phyloP scores from a whole-genome alignment of 2,797 vertebrate species.

The Helicolenus hilgendorfi region DNA sequence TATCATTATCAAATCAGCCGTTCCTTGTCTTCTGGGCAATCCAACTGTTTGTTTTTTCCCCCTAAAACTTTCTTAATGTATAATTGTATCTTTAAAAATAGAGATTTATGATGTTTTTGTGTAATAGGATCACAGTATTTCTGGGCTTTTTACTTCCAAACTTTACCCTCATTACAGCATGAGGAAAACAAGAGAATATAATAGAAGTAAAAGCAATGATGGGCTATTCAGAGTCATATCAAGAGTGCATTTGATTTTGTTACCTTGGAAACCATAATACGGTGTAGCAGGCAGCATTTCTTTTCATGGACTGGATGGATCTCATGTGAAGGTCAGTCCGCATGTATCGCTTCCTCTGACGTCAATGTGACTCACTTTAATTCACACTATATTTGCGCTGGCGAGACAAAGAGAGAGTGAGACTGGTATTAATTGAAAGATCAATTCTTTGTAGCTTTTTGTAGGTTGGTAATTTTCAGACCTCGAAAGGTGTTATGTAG shows the following conservation, averaged over 20 bases:
- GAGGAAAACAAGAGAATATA: not conserved
- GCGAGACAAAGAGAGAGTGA: not conserved
- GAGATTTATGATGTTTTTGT: not conserved
- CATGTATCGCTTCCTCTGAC: slow-evolving; percentile 30
- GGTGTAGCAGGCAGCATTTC: not conserved
- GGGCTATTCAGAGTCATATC: not conserved
- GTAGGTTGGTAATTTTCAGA: not conserved
- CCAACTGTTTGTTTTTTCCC: not conserved
- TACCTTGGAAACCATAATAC: slow-evolving; percentile 64
- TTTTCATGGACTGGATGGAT: slow-evolving; percentile 2
- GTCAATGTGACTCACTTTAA: slow-evolving; percentile 57
- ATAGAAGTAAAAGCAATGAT: slow-evolving; percentile 6
- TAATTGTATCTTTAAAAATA: not conserved
- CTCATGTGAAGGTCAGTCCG: slow-evolving; percentile 56
- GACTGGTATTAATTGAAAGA: not conserved
- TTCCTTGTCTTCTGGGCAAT: not conserved
- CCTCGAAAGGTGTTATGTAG: not conserved
- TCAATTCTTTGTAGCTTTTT: not conserved
- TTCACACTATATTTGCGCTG: not conserved
- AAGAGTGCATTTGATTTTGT: slow-evolving; percentile 42
- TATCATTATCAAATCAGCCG: too few species aligned
- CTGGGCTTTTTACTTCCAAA: not conserved
- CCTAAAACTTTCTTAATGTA: not conserved
- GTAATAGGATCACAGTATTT: not conserved
- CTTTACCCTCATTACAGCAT: not conserved